phyloP scores from a whole-genome alignment of 2,888 invertebrate species.

The Biston stratarius region DNA sequence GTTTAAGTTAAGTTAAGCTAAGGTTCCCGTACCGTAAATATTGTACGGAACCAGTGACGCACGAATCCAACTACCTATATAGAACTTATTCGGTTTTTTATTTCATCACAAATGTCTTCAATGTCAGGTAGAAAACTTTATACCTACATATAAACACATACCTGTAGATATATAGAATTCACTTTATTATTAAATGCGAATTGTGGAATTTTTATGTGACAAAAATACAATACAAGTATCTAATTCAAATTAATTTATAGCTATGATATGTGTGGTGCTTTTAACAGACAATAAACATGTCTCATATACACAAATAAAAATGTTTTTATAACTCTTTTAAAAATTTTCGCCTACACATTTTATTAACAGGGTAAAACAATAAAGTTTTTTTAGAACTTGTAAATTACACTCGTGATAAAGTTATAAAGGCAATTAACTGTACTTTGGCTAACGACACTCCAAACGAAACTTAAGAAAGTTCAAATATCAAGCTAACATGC shows the following conservation, averaged over 20 bases:
- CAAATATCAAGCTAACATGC: too few species aligned
- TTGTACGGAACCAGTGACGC: not conserved
- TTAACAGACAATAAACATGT: slow-evolving; percentile 26
- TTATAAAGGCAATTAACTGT: slow-evolving; percentile 4
- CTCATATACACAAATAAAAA: slow-evolving; percentile 19
- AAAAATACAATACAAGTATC: slow-evolving; percentile 9
- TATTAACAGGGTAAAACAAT: slow-evolving; percentile 13
- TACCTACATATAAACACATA: not conserved
- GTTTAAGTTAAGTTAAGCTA: too few species aligned
- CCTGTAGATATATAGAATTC: too few species aligned
- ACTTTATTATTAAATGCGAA: too few species aligned
- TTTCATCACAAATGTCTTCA: not conserved
- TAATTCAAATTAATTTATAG: slow-evolving; percentile 13
- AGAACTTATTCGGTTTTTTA: not conserved
- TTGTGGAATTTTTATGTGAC: slow-evolving; percentile 7
- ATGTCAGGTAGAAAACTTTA: not conserved
- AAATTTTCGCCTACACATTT: slow-evolving; percentile 16
- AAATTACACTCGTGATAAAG: slow-evolving; percentile 8
- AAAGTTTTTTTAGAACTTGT: slow-evolving; percentile 6
- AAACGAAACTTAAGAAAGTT: too few species aligned
- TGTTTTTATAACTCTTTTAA: slow-evolving; percentile 6
- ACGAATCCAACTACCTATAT: not conserved
- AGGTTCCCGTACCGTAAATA: too few species aligned
- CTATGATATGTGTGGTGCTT: slow-evolving; percentile 1
- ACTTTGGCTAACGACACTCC: too few species aligned